A percentile compares a stretch with the other conserved stretches of the same genome.
Conservation (phyloP, 2,888 invertebrate genomes). For the Caenorhabditis panamensis region DNA sequence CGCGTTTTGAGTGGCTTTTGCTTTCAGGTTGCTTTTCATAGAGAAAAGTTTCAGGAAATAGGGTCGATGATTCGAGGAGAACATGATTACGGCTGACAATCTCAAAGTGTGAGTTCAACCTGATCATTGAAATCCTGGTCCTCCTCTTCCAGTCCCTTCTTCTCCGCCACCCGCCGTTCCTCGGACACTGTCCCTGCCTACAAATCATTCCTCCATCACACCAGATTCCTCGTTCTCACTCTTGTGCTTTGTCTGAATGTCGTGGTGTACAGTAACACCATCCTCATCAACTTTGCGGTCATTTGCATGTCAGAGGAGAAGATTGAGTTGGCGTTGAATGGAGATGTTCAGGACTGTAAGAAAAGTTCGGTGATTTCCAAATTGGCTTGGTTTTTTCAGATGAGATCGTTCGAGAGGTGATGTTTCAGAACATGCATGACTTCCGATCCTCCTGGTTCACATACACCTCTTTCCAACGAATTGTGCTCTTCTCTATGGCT, state of each 20-base stretch:
- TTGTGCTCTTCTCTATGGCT: conserved; percentile 36
- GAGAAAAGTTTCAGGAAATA: neutral
- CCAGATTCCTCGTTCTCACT: conserved; percentile 48
- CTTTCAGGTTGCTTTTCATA: neutral
- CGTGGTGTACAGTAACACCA: conserved; percentile 40
- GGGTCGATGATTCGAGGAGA: conserved; percentile 14
- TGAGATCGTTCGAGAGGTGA: conserved; percentile 23
- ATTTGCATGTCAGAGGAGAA: conserved; percentile 48
- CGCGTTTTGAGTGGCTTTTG: conserved; percentile 5
- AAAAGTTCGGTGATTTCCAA: no score
- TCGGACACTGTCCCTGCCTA: conserved; percentile 47
- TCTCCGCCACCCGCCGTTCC: conserved; percentile 53
- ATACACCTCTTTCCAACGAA: conserved; percentile 15
- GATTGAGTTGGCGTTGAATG: conserved; percentile 20
- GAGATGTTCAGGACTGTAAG: conserved; percentile 29
- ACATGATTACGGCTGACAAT: conserved; percentile 47
- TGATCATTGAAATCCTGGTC: no score
- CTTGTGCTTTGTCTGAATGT: conserved; percentile 43
- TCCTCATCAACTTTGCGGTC: conserved; percentile 48
- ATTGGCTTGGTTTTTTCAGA: conserved; percentile 4
- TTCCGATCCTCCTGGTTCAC: conserved; percentile 48
- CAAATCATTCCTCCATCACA: conserved; percentile 57
- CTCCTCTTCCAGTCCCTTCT: conserved; percentile 49
- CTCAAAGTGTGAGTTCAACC: conserved; percentile 40
- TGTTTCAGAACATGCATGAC: conserved; percentile 32